These are phyloP conservation scores for Diachasma alloeum DNA, from an alignment of 1,140 invertebrate genomes.

Conservation along the genomic window DNA sequence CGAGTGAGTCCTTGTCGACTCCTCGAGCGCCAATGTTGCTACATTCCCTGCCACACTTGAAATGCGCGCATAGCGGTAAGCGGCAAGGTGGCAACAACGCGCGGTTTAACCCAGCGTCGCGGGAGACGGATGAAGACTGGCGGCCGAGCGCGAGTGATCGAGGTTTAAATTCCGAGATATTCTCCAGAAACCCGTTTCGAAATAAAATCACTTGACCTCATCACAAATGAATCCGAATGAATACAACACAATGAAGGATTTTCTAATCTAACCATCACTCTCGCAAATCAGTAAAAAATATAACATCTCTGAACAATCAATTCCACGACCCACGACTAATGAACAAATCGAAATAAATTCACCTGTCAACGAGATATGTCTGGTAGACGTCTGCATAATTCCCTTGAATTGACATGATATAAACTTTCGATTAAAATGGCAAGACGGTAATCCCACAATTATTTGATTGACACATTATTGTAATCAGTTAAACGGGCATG, in stretches of 20 bases:
- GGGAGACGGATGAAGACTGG: too few species aligned
- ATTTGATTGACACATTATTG: not conserved
- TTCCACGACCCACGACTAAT: not conserved
- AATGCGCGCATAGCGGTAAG: too few species aligned
- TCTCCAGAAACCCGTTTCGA: too few species aligned
- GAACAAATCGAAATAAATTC: not conserved
- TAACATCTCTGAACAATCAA: not conserved
- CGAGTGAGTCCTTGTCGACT: too few species aligned
- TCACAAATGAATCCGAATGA: too few species aligned
- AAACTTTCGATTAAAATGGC: slow-evolving; percentile 3
- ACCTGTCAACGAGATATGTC: not conserved
- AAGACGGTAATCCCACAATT: not conserved
- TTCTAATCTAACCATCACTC: not conserved
- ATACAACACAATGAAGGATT: not conserved
- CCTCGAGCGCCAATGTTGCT: too few species aligned
- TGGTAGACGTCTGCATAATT: not conserved
- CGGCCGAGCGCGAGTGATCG: too few species aligned
- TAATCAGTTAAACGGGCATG: slow-evolving; percentile 11
- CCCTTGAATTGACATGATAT: not conserved
- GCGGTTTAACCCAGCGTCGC: too few species aligned
- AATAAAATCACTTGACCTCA: too few species aligned
- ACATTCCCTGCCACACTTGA: too few species aligned
- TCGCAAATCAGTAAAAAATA: not conserved
- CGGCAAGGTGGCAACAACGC: too few species aligned
- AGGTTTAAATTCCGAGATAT: too few species aligned